Conservation (phyloP, 2,888 invertebrate genomes). For the Altica lythri region DNA sequence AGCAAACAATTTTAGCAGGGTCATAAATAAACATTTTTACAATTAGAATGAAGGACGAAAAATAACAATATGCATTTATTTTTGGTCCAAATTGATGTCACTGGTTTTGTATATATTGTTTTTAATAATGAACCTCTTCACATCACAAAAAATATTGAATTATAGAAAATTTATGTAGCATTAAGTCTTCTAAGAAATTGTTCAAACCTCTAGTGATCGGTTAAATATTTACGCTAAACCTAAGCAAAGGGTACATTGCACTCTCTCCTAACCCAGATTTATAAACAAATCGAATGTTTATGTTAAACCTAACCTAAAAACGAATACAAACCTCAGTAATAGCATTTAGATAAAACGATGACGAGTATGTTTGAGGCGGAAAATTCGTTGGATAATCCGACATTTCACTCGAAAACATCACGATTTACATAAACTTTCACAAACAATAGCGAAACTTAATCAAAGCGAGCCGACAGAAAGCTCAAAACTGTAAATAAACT, state of each 20-base stretch:
- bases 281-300: constrained; percentile 21
- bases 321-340: constrained; percentile 47
- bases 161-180: neutral
- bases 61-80: constrained; percentile 19
- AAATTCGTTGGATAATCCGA: constrained; percentile 44
- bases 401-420: constrained; percentile 28
- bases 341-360: constrained; percentile 52
- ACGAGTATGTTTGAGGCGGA: constrained; percentile 56
- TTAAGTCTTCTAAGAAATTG: neutral
- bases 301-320: constrained; percentile 36
- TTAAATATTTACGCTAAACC: neutral
- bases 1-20: too few species aligned
- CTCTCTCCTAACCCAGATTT: constrained; percentile 8
- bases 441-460: neutral
- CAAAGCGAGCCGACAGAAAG: neutral
- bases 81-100: constrained; percentile 19
- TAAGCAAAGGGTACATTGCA: constrained; percentile 15
- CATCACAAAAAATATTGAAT: neutral
- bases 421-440: constrained; percentile 2
- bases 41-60: constrained; percentile 21
- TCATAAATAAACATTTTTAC: too few species aligned
- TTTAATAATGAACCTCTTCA: neutral
- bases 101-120: neutral
- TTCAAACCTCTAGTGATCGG: too few species aligned
- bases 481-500: constrained; percentile 4